phyloP scores from a whole-genome alignment of 2,797 vertebrate species.

The Discoglossus pictus region DNA sequence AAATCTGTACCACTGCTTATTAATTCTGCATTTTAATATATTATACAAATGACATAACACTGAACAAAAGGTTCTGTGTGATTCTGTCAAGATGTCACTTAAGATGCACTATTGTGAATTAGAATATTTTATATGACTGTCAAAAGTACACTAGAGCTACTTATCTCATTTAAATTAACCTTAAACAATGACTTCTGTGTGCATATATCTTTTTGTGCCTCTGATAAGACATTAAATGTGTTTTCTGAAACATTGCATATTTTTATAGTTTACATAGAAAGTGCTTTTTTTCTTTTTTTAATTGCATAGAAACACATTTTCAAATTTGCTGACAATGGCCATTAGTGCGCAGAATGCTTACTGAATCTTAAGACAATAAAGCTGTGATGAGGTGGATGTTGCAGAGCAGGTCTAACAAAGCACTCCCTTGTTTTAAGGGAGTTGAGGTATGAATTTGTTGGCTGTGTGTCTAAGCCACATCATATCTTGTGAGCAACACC shows the following conservation, averaged over 20 bases:
- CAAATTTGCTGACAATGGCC: slow-evolving; percentile 42
- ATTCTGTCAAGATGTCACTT: too few relatives aligned
- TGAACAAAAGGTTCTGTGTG: too few relatives aligned
- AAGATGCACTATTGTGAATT: too few relatives aligned
- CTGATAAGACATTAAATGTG: neutral
- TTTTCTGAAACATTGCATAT: neutral
- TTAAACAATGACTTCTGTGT: slow-evolving; percentile 43
- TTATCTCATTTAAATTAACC: slow-evolving; percentile 33
- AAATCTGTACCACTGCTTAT: too few relatives aligned
- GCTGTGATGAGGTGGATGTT: slow-evolving; percentile 47
- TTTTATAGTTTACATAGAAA: slow-evolving; percentile 3
- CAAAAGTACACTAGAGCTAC: too few relatives aligned
- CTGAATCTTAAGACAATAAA: slow-evolving; percentile 46
- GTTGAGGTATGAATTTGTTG: slow-evolving; percentile 51
- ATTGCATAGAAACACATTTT: slow-evolving; percentile 29
- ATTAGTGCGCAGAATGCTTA: slow-evolving; percentile 36
- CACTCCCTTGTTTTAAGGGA: slow-evolving; percentile 50
- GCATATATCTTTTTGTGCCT: slow-evolving; percentile 34
- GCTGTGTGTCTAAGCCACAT: slow-evolving; percentile 29
- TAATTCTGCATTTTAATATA: too few relatives aligned
- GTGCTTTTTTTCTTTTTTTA: neutral
- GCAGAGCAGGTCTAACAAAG: slow-evolving; percentile 50
- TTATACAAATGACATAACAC: too few relatives aligned
- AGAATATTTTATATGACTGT: too few relatives aligned
- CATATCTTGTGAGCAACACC: slow-evolving; percentile 47